Evolutionary conservation across 2,888 invertebrate species (phyloP), one percentile per base, ranked within the genome.

Genomic region (Sesia apiformis): DNA sequence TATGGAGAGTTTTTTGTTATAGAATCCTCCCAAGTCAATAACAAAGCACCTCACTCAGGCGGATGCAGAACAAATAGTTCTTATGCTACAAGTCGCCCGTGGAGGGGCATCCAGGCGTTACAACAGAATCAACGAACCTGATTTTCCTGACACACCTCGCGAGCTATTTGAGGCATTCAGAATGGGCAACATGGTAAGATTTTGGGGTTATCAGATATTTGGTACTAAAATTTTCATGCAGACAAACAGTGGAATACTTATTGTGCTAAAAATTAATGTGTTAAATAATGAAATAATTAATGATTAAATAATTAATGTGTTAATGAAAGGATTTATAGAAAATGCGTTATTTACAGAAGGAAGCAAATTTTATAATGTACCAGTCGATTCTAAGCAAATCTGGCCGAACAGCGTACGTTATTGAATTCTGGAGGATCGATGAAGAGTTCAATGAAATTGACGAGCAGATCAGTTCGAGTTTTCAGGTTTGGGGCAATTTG

Each of bases 401-500:
- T 63, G 93, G 93, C 0, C 90, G 91, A 64, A 79, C 93, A 41
- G 87, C 91, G 53, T 94, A 93, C 49, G 92, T 95, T 1, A 78
- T 95, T 50, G 94, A 94, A 75, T 81, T 95, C 65, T 93, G 92
- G 89, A 81, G 94, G n/a, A 62, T 81, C 0, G 75, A 78, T 0
- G 81, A 86, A 0, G 81, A 79, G 39, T 94, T 94, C 72, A 89
- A 90, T 56, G 91, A 92, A 58, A 91, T 91, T 60, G 95, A 95
- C 62, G 93, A 94, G 74, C 93, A 94, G 74, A 91, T 93, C 52
- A 91, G 92, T 51, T 88, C 91, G 53, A 92, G 91, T 59, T 93
- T 93, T 67, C 74, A 93, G 55, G 91, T 93, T 0, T 93, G 94
- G 93, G 94, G 94, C 38, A 93, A 93, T 50, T 90, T 94, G 54